These are phyloP conservation scores for Alfaro cultratus DNA, from an alignment of 2,797 vertebrate species.

Conservation along the genomic window DNA sequence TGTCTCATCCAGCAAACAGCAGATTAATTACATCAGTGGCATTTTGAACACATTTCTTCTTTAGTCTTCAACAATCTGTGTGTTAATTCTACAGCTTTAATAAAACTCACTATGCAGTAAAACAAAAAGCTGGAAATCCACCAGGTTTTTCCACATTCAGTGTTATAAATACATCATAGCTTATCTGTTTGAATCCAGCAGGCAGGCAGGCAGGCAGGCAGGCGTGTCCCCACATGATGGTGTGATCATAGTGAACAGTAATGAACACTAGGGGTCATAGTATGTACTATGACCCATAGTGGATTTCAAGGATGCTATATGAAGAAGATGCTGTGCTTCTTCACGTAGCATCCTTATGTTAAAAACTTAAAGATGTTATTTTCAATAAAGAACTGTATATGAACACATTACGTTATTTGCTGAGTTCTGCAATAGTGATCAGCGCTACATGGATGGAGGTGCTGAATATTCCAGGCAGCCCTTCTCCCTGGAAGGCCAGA, in stretches of 20 bases:
- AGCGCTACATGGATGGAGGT: background rate
- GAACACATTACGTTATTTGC: background rate
- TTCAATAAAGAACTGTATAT: background rate
- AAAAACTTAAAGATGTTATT: background rate
- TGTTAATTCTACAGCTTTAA: background rate
- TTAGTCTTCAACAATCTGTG: background rate
- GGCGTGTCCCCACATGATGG: background rate
- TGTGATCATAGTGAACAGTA: background rate
- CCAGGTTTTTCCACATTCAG: background rate
- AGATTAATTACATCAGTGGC: background rate
- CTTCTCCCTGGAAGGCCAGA: background rate
- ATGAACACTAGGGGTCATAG: background rate
- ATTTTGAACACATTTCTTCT: background rate
- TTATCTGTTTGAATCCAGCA: background rate
- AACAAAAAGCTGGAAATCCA: background rate
- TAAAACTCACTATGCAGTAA: background rate
- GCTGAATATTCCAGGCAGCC: background rate
- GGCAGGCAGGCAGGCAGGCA: background rate
- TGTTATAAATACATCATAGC: slow-evolving; percentile 7
- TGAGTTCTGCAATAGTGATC: background rate
- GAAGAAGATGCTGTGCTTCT: no score
- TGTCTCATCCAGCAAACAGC: background rate
- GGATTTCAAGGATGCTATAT: no score
- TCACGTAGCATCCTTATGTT: no score
- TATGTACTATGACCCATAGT: no score